Evolutionary conservation across 1,140 invertebrate species (phyloP), one percentile per base, ranked within the genome.

Genomic region (Papilio polyxenes): DNA sequence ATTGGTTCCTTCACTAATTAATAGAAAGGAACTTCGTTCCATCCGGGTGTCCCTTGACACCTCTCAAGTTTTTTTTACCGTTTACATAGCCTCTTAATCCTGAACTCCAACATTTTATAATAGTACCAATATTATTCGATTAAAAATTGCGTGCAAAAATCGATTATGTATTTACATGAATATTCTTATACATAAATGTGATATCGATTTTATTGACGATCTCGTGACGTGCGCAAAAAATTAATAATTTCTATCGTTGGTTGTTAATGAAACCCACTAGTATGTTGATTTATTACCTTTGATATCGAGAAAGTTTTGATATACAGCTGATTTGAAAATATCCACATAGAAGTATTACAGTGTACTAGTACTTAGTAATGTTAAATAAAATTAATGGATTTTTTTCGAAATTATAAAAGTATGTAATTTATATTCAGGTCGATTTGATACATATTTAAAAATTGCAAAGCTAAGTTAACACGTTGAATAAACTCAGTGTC

Each of bases 241-340:
- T 75, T 76, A 51, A 76, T 76, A 76, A 75, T 20, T 75, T 75
- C 75, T 49, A 51, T 49, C 48, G 65, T 37, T 72, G n/a, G 44
- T 51, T 51, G 44, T 49, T 76, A 51, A 51, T 76, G 75, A 51
- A 76, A 76, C 44, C 11, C 37, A 75, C 7, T 40, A 31, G 10
- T 15, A 72, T 31, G 75, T 49, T 76, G 48, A 76, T 76, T 76
- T 76, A 76, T 76, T 76, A 6, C 75, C 10, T 51, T 49, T 75
- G 48, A 49, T 76, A 76, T 23, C 15, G 75, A 51, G 75, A 76
- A 76, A 76, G 75, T 76, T 37, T 11, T 37, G 2, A 9, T 59
- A 5, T 65, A 65, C 23, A 62, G 20, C 7, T 9, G 3, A 15
- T 59, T 23, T 23, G 59, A n/a, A 59, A n/a, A 62, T 62, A 62